Percentiles rank a stretch among this genome's conserved stretches.
Evolutionary conservation across 2,888 invertebrate species (phyloP).

Genomic region (Tipula lateralis): DNA sequence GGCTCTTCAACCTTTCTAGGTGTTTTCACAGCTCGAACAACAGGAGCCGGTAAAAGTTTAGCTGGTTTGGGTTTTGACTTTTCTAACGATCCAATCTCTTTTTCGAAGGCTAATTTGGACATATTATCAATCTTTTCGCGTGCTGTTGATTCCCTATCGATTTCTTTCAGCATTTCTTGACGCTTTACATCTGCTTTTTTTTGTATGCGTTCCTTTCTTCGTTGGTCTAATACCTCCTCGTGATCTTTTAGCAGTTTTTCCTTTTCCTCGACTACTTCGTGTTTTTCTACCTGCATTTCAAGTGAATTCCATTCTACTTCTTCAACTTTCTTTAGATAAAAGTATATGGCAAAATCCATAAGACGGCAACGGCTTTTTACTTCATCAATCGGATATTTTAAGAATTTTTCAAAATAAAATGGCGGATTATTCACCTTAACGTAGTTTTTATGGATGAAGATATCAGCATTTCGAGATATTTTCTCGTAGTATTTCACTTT

Average conservation of each 20-base stretch:
- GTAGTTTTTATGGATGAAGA: constrained; percentile 65
- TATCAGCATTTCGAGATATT: constrained; percentile 56
- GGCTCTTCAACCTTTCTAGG: constrained; percentile 32
- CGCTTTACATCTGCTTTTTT: constrained; percentile 55
- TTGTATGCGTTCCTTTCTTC: constrained; percentile 52
- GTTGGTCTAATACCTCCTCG: constrained; percentile 54
- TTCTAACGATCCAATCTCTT: constrained; percentile 39
- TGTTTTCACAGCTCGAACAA: constrained; percentile 36
- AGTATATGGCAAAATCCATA: constrained; percentile 57
- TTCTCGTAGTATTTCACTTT: constrained; percentile 62
- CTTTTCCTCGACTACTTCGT: constrained; percentile 55
- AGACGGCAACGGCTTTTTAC: constrained; percentile 61
- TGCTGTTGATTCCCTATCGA: constrained; percentile 52
- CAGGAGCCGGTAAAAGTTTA: not conserved
- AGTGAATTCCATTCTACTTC: constrained; percentile 55
- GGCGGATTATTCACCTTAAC: constrained; percentile 68
- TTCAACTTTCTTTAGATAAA: constrained; percentile 62
- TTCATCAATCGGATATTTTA: constrained; percentile 58
- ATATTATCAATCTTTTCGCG: constrained; percentile 59
- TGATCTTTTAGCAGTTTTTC: constrained; percentile 55
- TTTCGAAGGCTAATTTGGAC: constrained; percentile 55
- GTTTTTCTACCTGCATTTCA: constrained; percentile 54
- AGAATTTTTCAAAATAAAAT: constrained; percentile 69
- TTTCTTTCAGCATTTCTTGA: constrained; percentile 51
- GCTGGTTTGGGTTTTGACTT: constrained; percentile 48